Base-by-base conservation (phyloP, 2,113 vertebrate species). In the Tylochromis polylepis region DNA sequence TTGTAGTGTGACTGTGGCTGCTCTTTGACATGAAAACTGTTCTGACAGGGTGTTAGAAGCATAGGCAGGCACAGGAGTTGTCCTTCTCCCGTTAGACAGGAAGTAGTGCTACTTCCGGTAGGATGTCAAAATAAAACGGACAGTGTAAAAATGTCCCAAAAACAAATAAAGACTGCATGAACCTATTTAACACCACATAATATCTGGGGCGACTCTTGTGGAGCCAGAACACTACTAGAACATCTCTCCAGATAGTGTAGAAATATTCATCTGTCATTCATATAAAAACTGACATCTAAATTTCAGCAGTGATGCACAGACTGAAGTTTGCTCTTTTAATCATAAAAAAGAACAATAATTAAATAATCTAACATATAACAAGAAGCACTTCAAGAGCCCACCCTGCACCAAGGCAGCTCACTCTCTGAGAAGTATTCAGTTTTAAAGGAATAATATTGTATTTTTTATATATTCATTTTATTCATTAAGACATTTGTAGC, bases 51-150 rank as follows among this genome's bases (percentile, higher is more conserved):
- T 9, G n/a, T n/a, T n/a, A n/a, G n/a, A n/a, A 6, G 58, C 58
- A 34, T 60, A 34, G 16, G 29, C 9, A 60, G 59, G 58, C 27
- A 60, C 29, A 6, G 58, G 58, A 31, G 15, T 2, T 60, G 34
- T 6, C 58, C 2, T 11, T 60, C 58, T 31, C 31, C 27, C 15
- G 1, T 60, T 31, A 11, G 58, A 60, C 8, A 60, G 58, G 58
- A 31, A 60, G 58, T 11, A 31, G 58, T 5, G 0, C 29, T 15
- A 0, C 8, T 60, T 60, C 58, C 0, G 3, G 58, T 6, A 31
- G 58, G 58, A 60, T 60, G 29, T 60, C 58, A 31, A 31, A 60
- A 60, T 60, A 31, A 60, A 60, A 31, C 58, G 0, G 11, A 57
- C 56, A 0, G 58, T 60, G 24, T 58, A 15, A 58, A 24, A 58